Percentiles rank a stretch among this genome's conserved stretches.
Conservation (phyloP, 2,888 invertebrate genomes). For the Bombylius major region DNA sequence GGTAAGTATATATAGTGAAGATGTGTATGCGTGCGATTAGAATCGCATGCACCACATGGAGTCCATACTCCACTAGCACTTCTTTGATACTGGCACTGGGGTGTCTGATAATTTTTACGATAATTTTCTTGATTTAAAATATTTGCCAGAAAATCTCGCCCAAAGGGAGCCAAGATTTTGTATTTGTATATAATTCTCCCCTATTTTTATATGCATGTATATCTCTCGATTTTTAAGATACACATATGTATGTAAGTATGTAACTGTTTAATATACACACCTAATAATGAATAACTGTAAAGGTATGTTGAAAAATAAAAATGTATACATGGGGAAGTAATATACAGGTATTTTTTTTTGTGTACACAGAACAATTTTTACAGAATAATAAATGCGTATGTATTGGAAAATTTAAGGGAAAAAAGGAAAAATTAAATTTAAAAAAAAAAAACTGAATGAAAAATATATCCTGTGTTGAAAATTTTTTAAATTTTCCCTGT, state of each 20-base stretch:
- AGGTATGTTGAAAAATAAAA: too few relatives aligned
- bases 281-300: too few relatives aligned
- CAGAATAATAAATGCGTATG: too few relatives aligned
- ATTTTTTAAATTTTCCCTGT: too few relatives aligned
- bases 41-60: constrained; percentile 6
- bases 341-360: too few relatives aligned
- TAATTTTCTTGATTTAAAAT: neutral
- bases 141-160: neutral
- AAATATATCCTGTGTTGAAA: too few relatives aligned
- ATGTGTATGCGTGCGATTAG: constrained; percentile 8
- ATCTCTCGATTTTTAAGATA: neutral
- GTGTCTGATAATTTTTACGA: neutral
- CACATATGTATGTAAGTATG: neutral
- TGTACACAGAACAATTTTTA: too few relatives aligned
- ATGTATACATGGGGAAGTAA: too few relatives aligned
- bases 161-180: too few relatives aligned
- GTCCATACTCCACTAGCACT: constrained; percentile 11
- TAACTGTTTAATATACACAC: neutral
- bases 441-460: too few relatives aligned
- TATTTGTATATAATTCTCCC: neutral
- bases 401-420: too few relatives aligned
- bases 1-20: neutral
- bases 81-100: constrained; percentile 1
- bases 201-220: neutral
- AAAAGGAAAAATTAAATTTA: too few relatives aligned